Percentiles rank a stretch among this genome's conserved stretches.
Evolutionary conservation across 2,888 invertebrate species (phyloP).

Genomic region (Eutolmus rufibarbis): DNA sequence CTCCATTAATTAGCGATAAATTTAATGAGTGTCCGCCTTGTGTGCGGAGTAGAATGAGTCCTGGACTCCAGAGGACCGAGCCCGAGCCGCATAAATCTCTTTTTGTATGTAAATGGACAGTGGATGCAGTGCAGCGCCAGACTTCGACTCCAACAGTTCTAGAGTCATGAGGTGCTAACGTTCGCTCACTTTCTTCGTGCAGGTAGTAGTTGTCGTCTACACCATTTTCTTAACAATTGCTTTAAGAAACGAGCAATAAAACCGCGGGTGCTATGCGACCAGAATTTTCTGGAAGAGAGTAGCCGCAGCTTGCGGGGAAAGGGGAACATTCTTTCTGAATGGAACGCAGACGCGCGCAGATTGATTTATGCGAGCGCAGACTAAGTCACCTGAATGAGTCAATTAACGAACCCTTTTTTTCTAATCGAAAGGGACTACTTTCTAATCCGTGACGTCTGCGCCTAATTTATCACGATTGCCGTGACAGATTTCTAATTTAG

Average conservation of each 20-base stretch:
- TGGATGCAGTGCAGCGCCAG: not conserved
- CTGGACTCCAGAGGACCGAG: not conserved
- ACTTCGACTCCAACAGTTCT: not conserved
- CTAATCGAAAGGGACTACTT: not conserved
- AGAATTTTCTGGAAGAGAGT: not conserved
- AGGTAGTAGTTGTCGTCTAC: not conserved
- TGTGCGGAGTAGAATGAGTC: not conserved
- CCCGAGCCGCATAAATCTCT: slow-evolving; percentile 8
- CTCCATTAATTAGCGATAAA: slow-evolving; percentile 38
- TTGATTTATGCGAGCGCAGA: not conserved
- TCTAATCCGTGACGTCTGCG: slow-evolving; percentile 25
- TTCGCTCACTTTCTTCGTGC: not conserved
- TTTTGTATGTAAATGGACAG: not conserved
- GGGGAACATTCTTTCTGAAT: not conserved
- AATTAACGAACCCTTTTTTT: not conserved
- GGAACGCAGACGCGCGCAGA: not conserved
- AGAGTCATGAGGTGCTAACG: not conserved
- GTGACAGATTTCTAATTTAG: slow-evolving; percentile 22
- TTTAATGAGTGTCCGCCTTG: slow-evolving; percentile 21
- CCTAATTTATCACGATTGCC: slow-evolving; percentile 4
- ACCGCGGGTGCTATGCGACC: not conserved
- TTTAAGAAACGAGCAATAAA: not conserved
- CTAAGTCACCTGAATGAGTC: not conserved
- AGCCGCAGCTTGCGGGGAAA: not conserved
- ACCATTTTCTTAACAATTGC: not conserved